Evolutionary conservation across 2,113 vertebrate genomes (phyloP).

Genomic region (Rattus rattus): DNA sequence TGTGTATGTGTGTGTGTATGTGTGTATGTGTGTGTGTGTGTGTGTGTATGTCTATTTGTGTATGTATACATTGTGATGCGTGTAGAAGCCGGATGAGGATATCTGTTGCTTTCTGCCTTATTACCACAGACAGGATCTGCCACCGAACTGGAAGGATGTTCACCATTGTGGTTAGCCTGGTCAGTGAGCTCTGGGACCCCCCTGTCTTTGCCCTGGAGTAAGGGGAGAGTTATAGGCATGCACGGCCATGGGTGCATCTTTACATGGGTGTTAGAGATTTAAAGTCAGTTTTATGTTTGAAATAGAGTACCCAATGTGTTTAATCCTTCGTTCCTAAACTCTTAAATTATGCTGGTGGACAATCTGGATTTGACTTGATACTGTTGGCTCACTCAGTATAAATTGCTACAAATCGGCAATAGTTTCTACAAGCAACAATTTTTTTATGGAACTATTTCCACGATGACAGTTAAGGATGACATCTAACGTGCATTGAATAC

Average conservation of each 20-base stretch:
- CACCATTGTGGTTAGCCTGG: not conserved
- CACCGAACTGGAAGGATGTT: not conserved
- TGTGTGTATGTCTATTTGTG: not conserved
- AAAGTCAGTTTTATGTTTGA: not conserved
- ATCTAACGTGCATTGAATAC: not conserved
- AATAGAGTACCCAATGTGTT: not conserved
- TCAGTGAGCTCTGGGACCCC: not conserved
- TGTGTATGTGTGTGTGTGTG: not conserved
- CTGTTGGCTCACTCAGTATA: not conserved
- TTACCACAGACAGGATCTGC: too few species aligned
- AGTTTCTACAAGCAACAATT: constrained; percentile 4
- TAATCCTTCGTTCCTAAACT: not conserved
- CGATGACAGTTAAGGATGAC: constrained; percentile 12
- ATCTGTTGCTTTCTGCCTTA: not conserved
- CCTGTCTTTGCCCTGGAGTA: not conserved
- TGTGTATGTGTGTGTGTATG: not conserved
- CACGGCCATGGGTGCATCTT: not conserved
- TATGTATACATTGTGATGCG: not conserved
- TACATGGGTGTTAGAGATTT: not conserved
- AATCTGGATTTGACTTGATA: constrained; percentile 17
- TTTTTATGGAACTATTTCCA: not conserved
- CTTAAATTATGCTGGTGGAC: constrained; percentile 23
- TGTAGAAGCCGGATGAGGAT: not conserved
- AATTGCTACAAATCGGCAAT: not conserved
- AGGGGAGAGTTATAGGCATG: not conserved